Evolutionary conservation across 2,113 vertebrate genomes (phyloP).

Genomic region (Bostrychus sinensis): DNA sequence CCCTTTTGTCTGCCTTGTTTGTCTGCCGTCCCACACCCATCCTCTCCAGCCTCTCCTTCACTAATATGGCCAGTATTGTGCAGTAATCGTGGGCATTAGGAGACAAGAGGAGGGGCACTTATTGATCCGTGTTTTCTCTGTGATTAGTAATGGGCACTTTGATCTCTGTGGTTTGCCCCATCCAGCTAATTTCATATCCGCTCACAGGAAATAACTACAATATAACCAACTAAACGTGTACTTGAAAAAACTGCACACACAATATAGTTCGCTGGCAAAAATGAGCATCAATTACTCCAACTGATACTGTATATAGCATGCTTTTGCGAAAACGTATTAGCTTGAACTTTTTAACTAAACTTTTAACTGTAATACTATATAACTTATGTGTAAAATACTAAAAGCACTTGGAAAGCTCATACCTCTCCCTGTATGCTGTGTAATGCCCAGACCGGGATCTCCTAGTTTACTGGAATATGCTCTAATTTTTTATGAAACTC

Average conservation of each 20-base stretch:
- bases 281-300: not conserved
- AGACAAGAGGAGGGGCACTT: slow-evolving; percentile 21
- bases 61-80: slow-evolving; percentile 32
- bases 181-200: slow-evolving; percentile 53
- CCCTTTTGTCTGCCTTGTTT: not conserved
- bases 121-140: slow-evolving; percentile 53
- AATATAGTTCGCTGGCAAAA: not conserved
- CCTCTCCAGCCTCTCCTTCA: slow-evolving; percentile 4
- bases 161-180: slow-evolving; percentile 47
- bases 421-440: too few relatives aligned
- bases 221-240: slow-evolving; percentile 4
- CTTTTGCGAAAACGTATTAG: not conserved
- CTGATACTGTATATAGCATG: not conserved
- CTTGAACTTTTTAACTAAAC: not conserved
- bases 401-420: too few relatives aligned
- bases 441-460: not conserved
- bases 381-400: not conserved
- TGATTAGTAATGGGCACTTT: slow-evolving; percentile 63
- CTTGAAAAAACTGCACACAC: not conserved
- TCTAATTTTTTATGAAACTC: too few relatives aligned
- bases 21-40: not conserved
- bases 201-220: slow-evolving; percentile 18
- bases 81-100: slow-evolving; percentile 62
- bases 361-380: not conserved
- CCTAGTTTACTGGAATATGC: not conserved